Evolutionary conservation across 2,888 invertebrate genomes (phyloP).

Genomic region (Cepaea hortensis): DNA sequence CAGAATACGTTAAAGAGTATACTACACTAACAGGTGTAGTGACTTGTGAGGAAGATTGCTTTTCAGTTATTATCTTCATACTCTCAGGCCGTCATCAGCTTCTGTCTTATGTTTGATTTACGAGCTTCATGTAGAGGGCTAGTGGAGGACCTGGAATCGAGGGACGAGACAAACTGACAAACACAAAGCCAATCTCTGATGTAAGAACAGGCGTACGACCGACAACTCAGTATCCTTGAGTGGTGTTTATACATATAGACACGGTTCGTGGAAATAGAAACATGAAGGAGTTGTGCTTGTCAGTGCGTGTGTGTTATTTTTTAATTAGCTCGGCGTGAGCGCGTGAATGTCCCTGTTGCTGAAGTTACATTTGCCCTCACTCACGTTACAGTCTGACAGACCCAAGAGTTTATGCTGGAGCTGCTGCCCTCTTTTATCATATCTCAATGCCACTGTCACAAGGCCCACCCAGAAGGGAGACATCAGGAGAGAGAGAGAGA

Average conservation of each 20-base stretch:
- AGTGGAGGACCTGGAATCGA: too few species aligned
- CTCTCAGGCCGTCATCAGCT: too few species aligned
- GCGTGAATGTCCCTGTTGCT: slow-evolving; percentile 13
- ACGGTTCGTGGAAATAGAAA: not conserved
- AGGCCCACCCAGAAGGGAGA: not conserved
- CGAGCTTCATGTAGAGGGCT: too few species aligned
- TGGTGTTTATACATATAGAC: not conserved
- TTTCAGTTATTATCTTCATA: too few species aligned
- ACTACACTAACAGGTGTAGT: too few species aligned
- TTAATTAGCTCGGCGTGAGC: not conserved
- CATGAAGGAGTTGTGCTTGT: too few species aligned
- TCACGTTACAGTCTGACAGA: slow-evolving; percentile 12
- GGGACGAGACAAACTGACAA: too few species aligned
- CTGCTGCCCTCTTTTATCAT: not conserved
- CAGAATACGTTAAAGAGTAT: too few species aligned
- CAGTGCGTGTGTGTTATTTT: not conserved
- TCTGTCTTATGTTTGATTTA: too few species aligned
- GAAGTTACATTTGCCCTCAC: not conserved
- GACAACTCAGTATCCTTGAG: too few species aligned
- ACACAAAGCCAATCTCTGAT: too few species aligned
- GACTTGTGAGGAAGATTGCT: too few species aligned
- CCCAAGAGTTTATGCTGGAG: not conserved
- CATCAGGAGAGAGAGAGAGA: not conserved
- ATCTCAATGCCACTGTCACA: slow-evolving; percentile 30
- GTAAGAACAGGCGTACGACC: not conserved